phyloP scores from a whole-genome alignment of 2,113 vertebrate species.

The Ia io region DNA sequence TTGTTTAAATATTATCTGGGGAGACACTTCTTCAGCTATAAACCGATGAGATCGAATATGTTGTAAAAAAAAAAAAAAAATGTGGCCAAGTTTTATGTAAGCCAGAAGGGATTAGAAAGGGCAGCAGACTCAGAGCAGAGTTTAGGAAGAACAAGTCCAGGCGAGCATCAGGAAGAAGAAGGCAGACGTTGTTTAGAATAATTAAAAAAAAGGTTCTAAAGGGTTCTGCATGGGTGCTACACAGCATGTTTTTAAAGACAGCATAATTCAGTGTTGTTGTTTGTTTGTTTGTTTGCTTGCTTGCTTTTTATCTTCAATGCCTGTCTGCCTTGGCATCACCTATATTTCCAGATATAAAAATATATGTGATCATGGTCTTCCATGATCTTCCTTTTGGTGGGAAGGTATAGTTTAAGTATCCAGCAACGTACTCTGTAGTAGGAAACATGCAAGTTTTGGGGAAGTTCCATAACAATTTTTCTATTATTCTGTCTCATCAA shows the following conservation, averaged over 20 bases:
- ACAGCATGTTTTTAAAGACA: neutral
- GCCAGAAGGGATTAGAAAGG: neutral
- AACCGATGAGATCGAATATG: neutral
- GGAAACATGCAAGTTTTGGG: neutral
- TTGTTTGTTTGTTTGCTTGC: neutral
- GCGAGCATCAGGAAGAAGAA: neutral
- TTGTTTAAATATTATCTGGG: neutral
- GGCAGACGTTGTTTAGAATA: neutral
- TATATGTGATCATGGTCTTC: neutral
- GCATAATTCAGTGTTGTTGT: neutral
- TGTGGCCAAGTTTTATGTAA: neutral
- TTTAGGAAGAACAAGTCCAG: neutral
- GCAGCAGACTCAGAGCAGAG: neutral
- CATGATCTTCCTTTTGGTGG: no score
- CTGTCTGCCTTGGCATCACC: neutral
- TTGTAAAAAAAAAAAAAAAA: neutral
- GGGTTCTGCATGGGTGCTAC: neutral
- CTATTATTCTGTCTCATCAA: neutral
- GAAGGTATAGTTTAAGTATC: neutral
- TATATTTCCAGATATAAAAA: neutral
- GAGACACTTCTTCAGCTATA: neutral
- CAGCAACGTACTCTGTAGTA: neutral
- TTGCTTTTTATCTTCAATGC: neutral
- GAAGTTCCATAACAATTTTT: neutral
- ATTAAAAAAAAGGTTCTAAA: neutral